phyloP scores from a whole-genome alignment of 1,140 invertebrate genomes.

The Parapsyche elsis region DNA sequence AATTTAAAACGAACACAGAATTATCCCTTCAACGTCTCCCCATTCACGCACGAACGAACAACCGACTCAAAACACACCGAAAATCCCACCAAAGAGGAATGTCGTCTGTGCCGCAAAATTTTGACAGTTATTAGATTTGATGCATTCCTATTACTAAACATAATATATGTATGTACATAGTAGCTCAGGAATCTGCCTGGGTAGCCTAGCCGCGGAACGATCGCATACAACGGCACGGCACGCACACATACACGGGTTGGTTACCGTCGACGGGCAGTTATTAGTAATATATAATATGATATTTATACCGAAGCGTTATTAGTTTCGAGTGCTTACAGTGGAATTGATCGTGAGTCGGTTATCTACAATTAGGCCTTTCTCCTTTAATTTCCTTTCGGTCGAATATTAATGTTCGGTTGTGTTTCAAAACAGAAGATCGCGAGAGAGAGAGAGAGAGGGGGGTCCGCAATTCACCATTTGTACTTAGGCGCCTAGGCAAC shows the following conservation, averaged over 20 bases:
- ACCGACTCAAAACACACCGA: no score
- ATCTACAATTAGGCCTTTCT: slow-evolving; percentile 18
- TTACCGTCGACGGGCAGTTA: no score
- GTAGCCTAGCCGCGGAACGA: no score
- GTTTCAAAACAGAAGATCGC: slow-evolving; percentile 4
- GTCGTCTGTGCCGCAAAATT: no score
- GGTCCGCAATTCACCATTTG: neutral
- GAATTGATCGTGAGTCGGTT: slow-evolving; percentile 17
- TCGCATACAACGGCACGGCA: no score
- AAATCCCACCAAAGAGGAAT: no score
- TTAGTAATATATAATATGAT: no score
- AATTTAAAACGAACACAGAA: slow-evolving; percentile 9
- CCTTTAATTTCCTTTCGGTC: slow-evolving; percentile 16
- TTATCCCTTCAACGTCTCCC: neutral
- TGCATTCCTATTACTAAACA: no score
- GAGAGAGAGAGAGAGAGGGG: neutral
- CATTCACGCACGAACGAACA: neutral
- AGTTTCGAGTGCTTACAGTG: neutral
- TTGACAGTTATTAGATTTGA: no score
- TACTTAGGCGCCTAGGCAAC: neutral
- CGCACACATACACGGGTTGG: no score
- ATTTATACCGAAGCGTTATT: neutral
- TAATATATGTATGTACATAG: no score
- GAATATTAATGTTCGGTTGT: slow-evolving; percentile 24
- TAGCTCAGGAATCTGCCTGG: no score